Base-by-base conservation (phyloP, 2,797 vertebrate species). In the Petrocephalus sullivani region DNA sequence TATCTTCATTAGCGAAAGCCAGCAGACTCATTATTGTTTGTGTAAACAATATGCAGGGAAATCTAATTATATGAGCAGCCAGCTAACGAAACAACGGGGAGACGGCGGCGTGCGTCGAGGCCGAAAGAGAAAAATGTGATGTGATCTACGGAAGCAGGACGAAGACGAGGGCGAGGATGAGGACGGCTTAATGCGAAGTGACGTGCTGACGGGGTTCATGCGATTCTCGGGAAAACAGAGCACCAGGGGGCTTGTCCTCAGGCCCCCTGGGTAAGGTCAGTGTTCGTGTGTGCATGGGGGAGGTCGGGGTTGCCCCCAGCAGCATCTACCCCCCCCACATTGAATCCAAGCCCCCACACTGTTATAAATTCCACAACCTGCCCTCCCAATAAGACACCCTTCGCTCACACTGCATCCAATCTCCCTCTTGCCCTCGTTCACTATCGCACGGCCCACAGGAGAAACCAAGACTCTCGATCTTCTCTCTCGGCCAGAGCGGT, bases 401-500 rank as follows among this genome's bases (percentile, higher is more conserved):
- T 51, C 41, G 23, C 12, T n/a, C 16, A 10, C 4, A 10, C 37
- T 60, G 21, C 23, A 23, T 16, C 78, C 57, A 28, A 6, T 14
- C 21, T 4, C 10, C 6, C 10, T 16, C 28, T 19, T 16, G 51
- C 67, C 19, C 28, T 57, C 19, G 49, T 23, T 23, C 14, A 3
- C 2, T 49, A 23, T 60, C 41, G 41, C 46, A n/a, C 23, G 1
- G 23, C 53, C 83, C 49, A 85, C 23, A 5, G 78, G 28, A 37
- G 21, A 16, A 46, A 58, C 1, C 78, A 37, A 33, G 9, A 28
- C 46, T 82, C 81, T 82, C 87, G 4, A 28, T 61, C 33, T 54
- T 85, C 16, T 21, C n/a, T 94, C 94, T 93, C 91, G 89, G 92
- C 92, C 93, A 92, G 92, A 93, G 93, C 91, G 91, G 90, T 90